Evolutionary conservation across 2,113 vertebrate genomes (phyloP).

Genomic region (Bettongia penicillata): DNA sequence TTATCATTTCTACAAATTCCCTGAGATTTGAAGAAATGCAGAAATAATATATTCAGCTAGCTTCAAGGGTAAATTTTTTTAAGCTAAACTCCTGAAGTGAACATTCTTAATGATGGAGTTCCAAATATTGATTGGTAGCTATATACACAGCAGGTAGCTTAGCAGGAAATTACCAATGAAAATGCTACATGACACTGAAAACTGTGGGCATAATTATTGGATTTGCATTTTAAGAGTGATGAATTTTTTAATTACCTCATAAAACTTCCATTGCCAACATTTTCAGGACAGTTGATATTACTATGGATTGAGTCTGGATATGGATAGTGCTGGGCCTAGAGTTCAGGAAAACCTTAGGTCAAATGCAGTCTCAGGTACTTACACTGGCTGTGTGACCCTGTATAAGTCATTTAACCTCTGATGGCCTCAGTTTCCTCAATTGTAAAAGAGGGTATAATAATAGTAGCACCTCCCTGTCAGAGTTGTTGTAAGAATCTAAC

Average conservation of each 20-base stretch:
- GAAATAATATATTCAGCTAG: conserved; percentile 26
- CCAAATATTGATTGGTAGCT: not conserved
- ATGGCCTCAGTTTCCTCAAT: not conserved
- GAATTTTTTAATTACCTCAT: not conserved
- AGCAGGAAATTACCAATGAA: conserved; percentile 30
- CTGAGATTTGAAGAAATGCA: conserved; percentile 11
- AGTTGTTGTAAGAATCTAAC: not conserved
- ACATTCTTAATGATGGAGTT: not conserved
- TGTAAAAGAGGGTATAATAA: not conserved
- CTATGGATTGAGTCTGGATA: not conserved
- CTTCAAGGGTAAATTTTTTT: not conserved
- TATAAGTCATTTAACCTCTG: not conserved
- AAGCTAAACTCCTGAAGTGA: conserved; percentile 13
- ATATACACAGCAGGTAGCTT: not conserved
- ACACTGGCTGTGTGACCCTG: not conserved
- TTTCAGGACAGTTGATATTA: not conserved
- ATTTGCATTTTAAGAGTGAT: not conserved
- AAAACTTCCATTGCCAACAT: conserved; percentile 15
- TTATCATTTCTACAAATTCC: conserved; percentile 32
- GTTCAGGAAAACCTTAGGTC: not conserved
- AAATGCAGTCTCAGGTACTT: not conserved
- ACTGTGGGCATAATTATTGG: conserved; percentile 7
- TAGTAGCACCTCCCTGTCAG: not conserved
- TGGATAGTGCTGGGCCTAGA: not conserved
- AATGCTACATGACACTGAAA: not conserved